phyloP scores from a whole-genome alignment of 2,113 vertebrate species.

The Probosciger aterrimus region DNA sequence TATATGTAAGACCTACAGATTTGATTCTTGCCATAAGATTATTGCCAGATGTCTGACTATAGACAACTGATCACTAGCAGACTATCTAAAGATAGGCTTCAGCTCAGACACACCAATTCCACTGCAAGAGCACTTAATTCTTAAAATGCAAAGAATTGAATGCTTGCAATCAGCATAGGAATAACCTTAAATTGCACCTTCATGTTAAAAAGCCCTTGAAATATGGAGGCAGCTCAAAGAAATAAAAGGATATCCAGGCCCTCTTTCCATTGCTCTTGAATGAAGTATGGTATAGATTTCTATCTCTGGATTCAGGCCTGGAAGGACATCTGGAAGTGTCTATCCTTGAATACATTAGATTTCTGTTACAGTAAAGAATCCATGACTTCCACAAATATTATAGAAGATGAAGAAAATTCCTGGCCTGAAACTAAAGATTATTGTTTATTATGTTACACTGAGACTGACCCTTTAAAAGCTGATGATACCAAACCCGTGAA shows the following conservation, averaged over 20 bases:
- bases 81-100: neutral
- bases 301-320: slow-evolving; percentile 5
- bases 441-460: neutral
- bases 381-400: neutral
- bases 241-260: neutral
- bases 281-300: neutral
- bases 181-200: slow-evolving; percentile 2
- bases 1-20: neutral
- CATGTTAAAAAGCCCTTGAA: neutral
- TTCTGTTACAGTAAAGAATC: neutral
- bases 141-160: neutral
- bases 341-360: neutral
- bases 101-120: neutral
- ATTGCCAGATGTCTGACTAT: neutral
- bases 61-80: neutral
- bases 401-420: neutral
- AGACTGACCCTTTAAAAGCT: neutral
- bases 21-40: neutral
- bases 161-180: neutral
- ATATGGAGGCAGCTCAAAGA: neutral
- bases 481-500: neutral
- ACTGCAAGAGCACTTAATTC: neutral
- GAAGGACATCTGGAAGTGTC: slow-evolving; percentile 11
- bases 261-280: neutral
- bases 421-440: neutral